Percentiles rank a stretch among this genome's conserved stretches.
Conservation (phyloP, 2,113 vertebrate species). For the Dasypus novemcinctus region DNA sequence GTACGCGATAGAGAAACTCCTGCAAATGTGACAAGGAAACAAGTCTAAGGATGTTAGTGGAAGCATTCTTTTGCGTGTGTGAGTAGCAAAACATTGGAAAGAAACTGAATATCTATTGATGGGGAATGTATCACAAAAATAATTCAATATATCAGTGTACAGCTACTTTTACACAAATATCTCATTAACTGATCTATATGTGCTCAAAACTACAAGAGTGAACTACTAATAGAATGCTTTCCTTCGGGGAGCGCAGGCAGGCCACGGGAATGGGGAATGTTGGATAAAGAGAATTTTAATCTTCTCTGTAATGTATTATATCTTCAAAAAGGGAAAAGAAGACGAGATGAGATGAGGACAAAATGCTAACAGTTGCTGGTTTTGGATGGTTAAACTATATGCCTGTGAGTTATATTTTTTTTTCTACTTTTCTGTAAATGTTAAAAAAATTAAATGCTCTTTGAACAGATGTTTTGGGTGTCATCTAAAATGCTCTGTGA, state of each 20-base stretch:
- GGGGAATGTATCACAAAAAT: background rate
- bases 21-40: background rate
- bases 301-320: slow-evolving; percentile 13
- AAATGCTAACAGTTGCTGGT: background rate
- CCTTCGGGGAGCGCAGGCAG: background rate
- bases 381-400: background rate
- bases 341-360: background rate
- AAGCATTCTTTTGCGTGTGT: background rate
- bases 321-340: slow-evolving; percentile 18
- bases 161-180: too few species aligned
- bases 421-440: slow-evolving; percentile 38
- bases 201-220: background rate
- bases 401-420: background rate
- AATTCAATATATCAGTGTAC: background rate
- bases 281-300: background rate
- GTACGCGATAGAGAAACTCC: background rate
- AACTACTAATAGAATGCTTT: fast-evolving
- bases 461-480: slow-evolving; percentile 44
- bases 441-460: slow-evolving; percentile 16
- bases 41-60: background rate
- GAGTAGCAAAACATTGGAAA: slow-evolving; percentile 26
- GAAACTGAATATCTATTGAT: background rate
- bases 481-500: background rate
- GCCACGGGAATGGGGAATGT: background rate
- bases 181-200: fast-evolving